phyloP scores from a whole-genome alignment of 2,888 invertebrate species.

The Philaethria dido region DNA sequence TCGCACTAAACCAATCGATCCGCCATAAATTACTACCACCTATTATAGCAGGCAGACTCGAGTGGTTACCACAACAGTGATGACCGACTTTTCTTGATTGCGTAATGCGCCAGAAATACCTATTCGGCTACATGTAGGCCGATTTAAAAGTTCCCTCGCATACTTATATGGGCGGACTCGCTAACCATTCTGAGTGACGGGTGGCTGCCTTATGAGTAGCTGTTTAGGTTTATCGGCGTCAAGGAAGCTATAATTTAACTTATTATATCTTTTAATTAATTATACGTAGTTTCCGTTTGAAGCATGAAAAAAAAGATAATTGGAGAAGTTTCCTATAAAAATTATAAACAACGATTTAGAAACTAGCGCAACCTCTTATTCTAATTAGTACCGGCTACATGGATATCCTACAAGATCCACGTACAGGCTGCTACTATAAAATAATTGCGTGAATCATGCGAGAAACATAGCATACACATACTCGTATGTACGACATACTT shows the following conservation, averaged over 20 bases:
- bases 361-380: conserved; percentile 51
- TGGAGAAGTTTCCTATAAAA: conserved; percentile 55
- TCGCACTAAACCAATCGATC: conserved; percentile 69
- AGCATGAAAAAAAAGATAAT: conserved; percentile 50
- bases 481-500: conserved; percentile 11
- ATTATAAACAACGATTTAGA: conserved; percentile 50
- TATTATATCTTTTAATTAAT: conserved; percentile 48
- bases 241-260: conserved; percentile 33
- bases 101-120: conserved; percentile 69
- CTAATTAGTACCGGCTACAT: conserved; percentile 57
- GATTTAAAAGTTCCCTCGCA: conserved; percentile 29
- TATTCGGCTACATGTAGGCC: conserved; percentile 41
- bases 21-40: conserved; percentile 66
- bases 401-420: conserved; percentile 43
- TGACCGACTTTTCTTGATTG: conserved; percentile 75
- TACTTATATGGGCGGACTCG: conserved; percentile 33
- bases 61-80: conserved; percentile 62
- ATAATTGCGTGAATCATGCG: conserved; percentile 26
- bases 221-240: conserved; percentile 27
- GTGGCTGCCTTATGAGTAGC: conserved; percentile 34
- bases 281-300: conserved; percentile 49
- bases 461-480: background rate
- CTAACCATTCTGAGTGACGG: conserved; percentile 35
- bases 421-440: conserved; percentile 49
- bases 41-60: conserved; percentile 64